Evolutionary conservation across 2,888 invertebrate genomes (phyloP).

Genomic region (Ariolimax columbianus): DNA sequence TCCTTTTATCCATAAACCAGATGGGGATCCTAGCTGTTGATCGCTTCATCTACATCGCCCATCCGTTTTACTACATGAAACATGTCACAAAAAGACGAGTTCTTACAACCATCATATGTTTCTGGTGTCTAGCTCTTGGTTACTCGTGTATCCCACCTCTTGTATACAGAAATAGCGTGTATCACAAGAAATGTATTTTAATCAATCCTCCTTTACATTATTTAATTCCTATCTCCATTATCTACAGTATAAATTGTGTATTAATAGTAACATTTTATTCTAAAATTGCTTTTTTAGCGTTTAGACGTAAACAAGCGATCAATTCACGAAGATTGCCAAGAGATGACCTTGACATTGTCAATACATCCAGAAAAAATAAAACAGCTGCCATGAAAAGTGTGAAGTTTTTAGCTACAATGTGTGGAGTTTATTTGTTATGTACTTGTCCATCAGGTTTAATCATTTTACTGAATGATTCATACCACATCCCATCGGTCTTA

Average conservation of each 20-base stretch:
- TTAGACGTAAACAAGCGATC: background rate
- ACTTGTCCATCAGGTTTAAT: background rate
- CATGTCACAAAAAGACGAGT: background rate
- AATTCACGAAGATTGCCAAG: background rate
- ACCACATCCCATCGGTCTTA: background rate
- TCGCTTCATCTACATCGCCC: conserved; percentile 18
- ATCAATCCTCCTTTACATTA: background rate
- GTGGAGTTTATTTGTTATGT: background rate
- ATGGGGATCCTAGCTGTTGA: conserved; percentile 5
- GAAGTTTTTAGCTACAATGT: conserved; percentile 9
- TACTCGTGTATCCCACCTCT: background rate
- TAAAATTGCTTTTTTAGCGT: conserved; percentile 8
- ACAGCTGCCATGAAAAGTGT: background rate
- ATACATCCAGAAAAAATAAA: background rate
- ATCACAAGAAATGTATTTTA: conserved; percentile 10
- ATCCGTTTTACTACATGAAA: conserved; percentile 8
- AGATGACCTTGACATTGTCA: too few relatives aligned
- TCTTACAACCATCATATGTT: background rate
- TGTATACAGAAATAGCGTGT: background rate
- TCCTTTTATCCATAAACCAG: background rate
- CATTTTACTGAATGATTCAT: background rate
- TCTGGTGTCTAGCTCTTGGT: background rate
- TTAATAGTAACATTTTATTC: background rate
- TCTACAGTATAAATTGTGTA: background rate
- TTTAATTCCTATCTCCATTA: too few relatives aligned